Evolutionary conservation across 2,888 invertebrate species (phyloP), one percentile per base, ranked within the genome.

Genomic region (Odontocerum albicorne): DNA sequence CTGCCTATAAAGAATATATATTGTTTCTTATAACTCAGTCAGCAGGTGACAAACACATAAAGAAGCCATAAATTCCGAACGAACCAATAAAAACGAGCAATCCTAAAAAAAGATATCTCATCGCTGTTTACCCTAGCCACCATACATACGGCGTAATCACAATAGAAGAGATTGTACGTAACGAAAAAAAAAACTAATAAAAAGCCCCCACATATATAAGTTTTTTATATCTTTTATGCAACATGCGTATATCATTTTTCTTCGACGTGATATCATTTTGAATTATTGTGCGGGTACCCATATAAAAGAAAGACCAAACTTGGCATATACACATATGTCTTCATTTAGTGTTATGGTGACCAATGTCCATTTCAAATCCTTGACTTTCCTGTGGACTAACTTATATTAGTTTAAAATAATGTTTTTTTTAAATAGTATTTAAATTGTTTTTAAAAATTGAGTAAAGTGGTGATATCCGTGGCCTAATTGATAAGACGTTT

Each of bases 181-280:
- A 22, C 47, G 45, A 35, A 45, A 55, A 50, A 49, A 50, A 44
- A 31, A 42, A 55, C 49, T 55, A 54, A 47, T 42, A 53, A 59
- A 58, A 44, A 32, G 49, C 47, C 49, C 59, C 49, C 59, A 39
- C 49, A 21, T 17, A 39, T 49, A 36, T 36, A 32, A 27, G 12
- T 49, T 53, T 55, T 55, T 56, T 55, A 55, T 59, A 55, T 55
- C 50, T 59, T 55, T 56, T 59, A 59, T 59, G 59, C 59, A 56
- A 56, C 53, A 49, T 55, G 55, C 59, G 58, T 59, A 50, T 59
- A 59, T 59, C 55, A 59, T 59, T 59, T 55, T 59, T 59, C 59
- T 56, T 56, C 59, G 56, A 59, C 56, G 56, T 55, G 59, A 59
- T 56, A 59, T 53, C 52, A 49, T 56, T 56, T 43, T 45, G 27